These are phyloP conservation scores for Dasypogon diadema DNA, from an alignment of 2,888 invertebrate genomes.

Conservation along the genomic window DNA sequence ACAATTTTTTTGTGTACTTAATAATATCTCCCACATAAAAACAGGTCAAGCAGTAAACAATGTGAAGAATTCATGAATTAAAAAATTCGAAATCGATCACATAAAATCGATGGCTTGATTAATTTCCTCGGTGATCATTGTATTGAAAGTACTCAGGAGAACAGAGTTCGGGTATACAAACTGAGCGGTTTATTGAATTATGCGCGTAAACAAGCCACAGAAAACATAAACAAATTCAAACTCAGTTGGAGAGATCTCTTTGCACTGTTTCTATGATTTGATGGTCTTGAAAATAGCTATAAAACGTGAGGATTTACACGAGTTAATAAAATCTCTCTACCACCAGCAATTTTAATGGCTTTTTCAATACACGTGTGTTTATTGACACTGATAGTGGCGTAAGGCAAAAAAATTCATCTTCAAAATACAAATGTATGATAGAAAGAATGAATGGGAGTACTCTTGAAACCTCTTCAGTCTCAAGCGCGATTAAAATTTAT, in stretches of 20 bases:
- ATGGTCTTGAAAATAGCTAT: conserved; percentile 23
- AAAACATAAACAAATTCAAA: conserved; percentile 24
- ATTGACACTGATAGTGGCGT: not conserved
- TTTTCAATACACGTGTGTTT: not conserved
- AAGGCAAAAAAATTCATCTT: no score
- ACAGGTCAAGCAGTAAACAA: not conserved
- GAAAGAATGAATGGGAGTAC: no score
- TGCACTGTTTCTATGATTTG: conserved; percentile 7
- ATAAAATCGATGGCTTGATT: not conserved
- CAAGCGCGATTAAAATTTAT: no score
- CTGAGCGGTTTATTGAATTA: conserved; percentile 16
- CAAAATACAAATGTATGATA: no score
- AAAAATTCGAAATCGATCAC: not conserved
- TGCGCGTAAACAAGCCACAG: conserved; percentile 12
- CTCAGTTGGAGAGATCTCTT: not conserved
- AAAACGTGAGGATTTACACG: conserved; percentile 1
- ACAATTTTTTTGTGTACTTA: not conserved
- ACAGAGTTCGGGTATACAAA: not conserved
- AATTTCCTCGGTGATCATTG: not conserved
- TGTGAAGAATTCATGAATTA: not conserved
- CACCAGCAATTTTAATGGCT: not conserved
- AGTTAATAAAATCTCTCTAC: conserved; percentile 6
- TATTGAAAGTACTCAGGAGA: not conserved
- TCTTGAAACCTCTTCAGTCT: no score
- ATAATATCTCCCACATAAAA: not conserved